Percentiles rank a stretch among this genome's conserved stretches.
Conservation (phyloP, 2,113 vertebrate genomes). For the Aphyosemion australe region DNA sequence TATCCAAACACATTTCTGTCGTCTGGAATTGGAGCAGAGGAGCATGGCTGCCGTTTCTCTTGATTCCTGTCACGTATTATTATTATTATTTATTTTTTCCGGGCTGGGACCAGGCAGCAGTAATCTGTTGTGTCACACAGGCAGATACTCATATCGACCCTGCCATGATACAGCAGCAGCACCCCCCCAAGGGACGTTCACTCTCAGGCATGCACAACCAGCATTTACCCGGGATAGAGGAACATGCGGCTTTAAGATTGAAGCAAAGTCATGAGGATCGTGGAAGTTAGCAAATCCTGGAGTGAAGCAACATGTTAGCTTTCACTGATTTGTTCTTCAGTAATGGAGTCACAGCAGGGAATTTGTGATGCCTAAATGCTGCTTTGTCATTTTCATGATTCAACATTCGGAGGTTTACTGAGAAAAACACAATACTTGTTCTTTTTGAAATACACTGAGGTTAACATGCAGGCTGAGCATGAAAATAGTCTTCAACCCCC, state of each 20-base stretch:
- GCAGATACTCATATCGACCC: constrained; percentile 69
- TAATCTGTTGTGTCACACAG: constrained; percentile 72
- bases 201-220: constrained; percentile 1
- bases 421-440: too few species aligned
- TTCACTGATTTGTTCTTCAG: neutral
- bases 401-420: too few species aligned
- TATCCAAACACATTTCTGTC: constrained; percentile 27
- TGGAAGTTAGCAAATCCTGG: constrained; percentile 1
- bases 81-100: constrained; percentile 6
- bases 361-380: neutral
- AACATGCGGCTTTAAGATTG: neutral
- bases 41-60: constrained; percentile 37
- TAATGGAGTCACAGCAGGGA: neutral
- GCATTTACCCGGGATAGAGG: constrained; percentile 6
- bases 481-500: too few species aligned
- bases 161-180: constrained; percentile 65
- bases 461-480: too few species aligned
- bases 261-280: constrained; percentile 37
- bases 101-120: constrained; percentile 61
- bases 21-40: constrained; percentile 38
- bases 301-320: constrained; percentile 8
- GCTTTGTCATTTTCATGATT: too few species aligned
- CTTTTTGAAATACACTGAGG: too few species aligned
- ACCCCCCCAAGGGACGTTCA: constrained; percentile 34
- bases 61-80: constrained; percentile 11